phyloP scores from a whole-genome alignment of 1,140 invertebrate species.

The Diabrotica undecimpunctata region DNA sequence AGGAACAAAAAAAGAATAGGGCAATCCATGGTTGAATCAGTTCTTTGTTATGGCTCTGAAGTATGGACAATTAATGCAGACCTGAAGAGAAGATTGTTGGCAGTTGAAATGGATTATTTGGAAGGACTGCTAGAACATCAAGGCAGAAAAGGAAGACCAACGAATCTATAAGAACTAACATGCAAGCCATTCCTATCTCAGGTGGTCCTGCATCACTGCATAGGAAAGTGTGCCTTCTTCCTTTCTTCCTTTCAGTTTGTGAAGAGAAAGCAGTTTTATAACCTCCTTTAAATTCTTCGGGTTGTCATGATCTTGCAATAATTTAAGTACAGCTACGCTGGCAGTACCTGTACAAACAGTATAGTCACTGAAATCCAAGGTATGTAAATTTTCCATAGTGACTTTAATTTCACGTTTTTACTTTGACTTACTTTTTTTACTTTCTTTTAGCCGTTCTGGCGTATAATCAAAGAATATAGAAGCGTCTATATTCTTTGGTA shows the following conservation, averaged over 20 bases:
- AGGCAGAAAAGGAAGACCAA: too few species aligned
- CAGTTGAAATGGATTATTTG: too few species aligned
- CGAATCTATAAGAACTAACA: too few species aligned
- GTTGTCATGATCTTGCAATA: constrained; percentile 35
- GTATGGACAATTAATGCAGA: too few species aligned
- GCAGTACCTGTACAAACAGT: constrained; percentile 55
- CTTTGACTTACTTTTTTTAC: constrained; percentile 26
- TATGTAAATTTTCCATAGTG: constrained; percentile 32
- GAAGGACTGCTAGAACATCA: too few species aligned
- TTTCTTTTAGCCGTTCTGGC: too few species aligned
- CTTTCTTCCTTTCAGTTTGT: constrained; percentile 51
- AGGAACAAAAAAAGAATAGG: too few species aligned
- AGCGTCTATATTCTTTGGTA: too few species aligned
- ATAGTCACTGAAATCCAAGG: constrained; percentile 45
- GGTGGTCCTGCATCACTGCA: constrained; percentile 76
- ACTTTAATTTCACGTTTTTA: constrained; percentile 39
- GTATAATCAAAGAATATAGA: too few species aligned
- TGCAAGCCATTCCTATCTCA: constrained; percentile 63
- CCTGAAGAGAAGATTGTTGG: too few species aligned
- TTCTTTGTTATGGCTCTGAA: too few species aligned
- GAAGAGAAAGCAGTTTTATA: constrained; percentile 37
- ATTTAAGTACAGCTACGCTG: constrained; percentile 49
- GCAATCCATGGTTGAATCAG: too few species aligned
- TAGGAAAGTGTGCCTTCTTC: constrained; percentile 62
- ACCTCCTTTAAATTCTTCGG: constrained; percentile 32